These are phyloP conservation scores for Scelioninae gen. 1 DNA, from an alignment of 2,888 invertebrate species.

Conservation along the genomic window DNA sequence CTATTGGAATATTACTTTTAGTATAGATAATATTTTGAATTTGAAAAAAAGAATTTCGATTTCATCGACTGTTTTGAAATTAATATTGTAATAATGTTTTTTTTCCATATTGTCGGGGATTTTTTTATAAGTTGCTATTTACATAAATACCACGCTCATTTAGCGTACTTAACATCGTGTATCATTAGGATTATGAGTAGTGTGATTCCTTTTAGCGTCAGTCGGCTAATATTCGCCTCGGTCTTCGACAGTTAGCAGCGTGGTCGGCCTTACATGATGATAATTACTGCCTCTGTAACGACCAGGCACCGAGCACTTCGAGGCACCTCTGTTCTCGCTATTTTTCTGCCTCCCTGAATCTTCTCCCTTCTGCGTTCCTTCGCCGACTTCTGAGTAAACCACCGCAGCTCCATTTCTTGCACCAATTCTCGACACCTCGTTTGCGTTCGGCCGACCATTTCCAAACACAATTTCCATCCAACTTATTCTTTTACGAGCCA, in stretches of 20 bases:
- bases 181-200: slow-evolving; percentile 42
- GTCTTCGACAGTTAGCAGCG: slow-evolving; percentile 58
- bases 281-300: slow-evolving; percentile 58
- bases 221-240: slow-evolving; percentile 57
- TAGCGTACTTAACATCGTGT: slow-evolving; percentile 55
- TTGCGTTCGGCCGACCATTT: slow-evolving; percentile 34
- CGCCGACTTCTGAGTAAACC: slow-evolving; percentile 34
- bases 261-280: slow-evolving; percentile 55
- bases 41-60: too few species aligned
- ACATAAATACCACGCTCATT: slow-evolving; percentile 42
- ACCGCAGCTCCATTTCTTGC: slow-evolving; percentile 38
- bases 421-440: slow-evolving; percentile 59
- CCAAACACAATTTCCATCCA: slow-evolving; percentile 5
- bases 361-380: slow-evolving; percentile 29
- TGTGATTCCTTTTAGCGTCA: slow-evolving; percentile 55
- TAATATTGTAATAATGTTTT: too few species aligned
- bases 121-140: slow-evolving; percentile 13
- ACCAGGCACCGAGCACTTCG: slow-evolving; percentile 47
- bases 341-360: slow-evolving; percentile 35
- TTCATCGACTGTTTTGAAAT: too few species aligned
- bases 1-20: too few species aligned
- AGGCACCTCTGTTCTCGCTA: slow-evolving; percentile 48
- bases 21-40: too few species aligned
- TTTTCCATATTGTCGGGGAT: neutral
- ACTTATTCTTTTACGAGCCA: neutral